phyloP scores from a whole-genome alignment of 2,888 invertebrate genomes.

The Metellina segmentata region DNA sequence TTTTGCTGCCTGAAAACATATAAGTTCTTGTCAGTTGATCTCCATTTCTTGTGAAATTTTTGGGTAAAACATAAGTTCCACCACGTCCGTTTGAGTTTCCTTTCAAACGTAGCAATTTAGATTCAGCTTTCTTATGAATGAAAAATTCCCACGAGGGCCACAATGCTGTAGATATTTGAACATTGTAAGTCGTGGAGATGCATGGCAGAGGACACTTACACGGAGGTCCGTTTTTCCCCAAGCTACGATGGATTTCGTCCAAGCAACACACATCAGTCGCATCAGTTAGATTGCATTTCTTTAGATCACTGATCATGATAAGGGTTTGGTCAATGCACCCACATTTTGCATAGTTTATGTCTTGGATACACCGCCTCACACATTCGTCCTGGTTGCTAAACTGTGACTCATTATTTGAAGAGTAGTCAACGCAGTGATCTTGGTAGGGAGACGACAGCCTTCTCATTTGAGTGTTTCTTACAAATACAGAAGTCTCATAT shows the following conservation, averaged over 20 bases:
- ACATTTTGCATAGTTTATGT: slow-evolving; percentile 15
- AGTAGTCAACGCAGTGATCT: slow-evolving; percentile 30
- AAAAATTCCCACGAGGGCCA: background rate
- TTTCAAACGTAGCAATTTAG: too few species aligned
- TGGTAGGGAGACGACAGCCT: slow-evolving; percentile 33
- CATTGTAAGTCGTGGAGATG: background rate
- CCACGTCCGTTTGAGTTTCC: too few species aligned
- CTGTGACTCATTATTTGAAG: background rate
- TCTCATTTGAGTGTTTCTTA: background rate
- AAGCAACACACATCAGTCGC: slow-evolving; percentile 7
- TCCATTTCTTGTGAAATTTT: too few species aligned
- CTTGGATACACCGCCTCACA: slow-evolving; percentile 23
- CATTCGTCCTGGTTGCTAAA: slow-evolving; percentile 15
- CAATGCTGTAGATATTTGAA: background rate
- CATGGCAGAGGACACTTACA: slow-evolving; percentile 54
- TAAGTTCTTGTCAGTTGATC: too few species aligned
- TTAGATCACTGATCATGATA: background rate
- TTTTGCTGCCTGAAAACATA: too few species aligned
- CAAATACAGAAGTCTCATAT: slow-evolving; percentile 33
- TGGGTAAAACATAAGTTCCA: too few species aligned
- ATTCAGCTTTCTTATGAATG: background rate
- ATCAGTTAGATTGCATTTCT: background rate
- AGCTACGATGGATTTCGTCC: background rate
- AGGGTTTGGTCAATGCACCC: slow-evolving; percentile 35
- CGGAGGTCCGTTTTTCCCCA: background rate